Base-by-base conservation (phyloP, 2,888 invertebrate species). In the Eupeodes latifasciatus region DNA sequence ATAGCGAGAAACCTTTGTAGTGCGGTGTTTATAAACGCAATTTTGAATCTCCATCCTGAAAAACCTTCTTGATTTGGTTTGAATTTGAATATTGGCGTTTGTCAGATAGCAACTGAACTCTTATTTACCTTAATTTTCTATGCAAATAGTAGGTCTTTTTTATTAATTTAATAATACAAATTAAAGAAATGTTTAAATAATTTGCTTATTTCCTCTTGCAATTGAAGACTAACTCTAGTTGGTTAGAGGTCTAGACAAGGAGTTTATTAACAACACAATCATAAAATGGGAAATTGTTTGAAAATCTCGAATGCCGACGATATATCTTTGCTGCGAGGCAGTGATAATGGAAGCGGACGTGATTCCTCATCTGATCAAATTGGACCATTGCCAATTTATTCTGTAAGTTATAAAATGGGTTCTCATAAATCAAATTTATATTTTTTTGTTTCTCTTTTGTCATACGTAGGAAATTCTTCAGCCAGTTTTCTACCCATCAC, bases 251-350 rank as follows among this genome's bases (percentile, higher is more conserved):
- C 34, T 1, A 36, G 6, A 11, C 16, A n/a, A 14, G 36, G 1
- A n/a, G 5, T 40, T 1, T n/a, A 61, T 40, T 36, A 61, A 19
- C 11, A 7, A 2, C 19, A 9, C 47, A 66, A 19, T 7, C 10
- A 40, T 16, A 62, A 10, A 91, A 96, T 96, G 96, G 96, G 96
- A 91, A 96, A 96, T 93, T 96, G 96, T 92, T 94, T 96, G 90
- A 96, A 96, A 94, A 95, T 96, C 90, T 95, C 94, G 82, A 95
- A 95, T 89, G 94, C 95, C 79, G 96, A 96, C 92, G 95, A 96
- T 93, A 95, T 96, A 91, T 95, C 95, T 74, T 93, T 96, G 77
- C 92, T 96, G 86, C 94, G 95, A 90, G 95, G 95, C 81, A 95
- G 94, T 92, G 95, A 95, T 62, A 95, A 94, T 92, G 95, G 95